phyloP scores from a whole-genome alignment of 2,888 invertebrate species.

The Drosophila prolongata region DNA sequence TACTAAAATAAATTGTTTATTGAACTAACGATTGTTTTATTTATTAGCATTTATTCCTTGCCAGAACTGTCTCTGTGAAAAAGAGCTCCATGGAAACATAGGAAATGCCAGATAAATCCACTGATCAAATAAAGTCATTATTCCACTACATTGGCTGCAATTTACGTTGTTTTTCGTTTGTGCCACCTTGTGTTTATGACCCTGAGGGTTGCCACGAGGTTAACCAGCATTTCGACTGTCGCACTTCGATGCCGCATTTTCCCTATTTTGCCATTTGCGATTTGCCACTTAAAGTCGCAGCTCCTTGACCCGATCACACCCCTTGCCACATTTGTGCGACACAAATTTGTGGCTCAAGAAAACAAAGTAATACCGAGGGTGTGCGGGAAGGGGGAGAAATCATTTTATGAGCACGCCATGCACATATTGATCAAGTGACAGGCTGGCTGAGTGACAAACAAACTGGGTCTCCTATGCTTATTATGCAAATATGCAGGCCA shows the following conservation, averaged over 20 bases:
- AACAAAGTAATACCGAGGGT: constrained; percentile 64
- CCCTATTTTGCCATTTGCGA: constrained; percentile 33
- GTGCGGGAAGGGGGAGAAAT: constrained; percentile 19
- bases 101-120: constrained; percentile 13
- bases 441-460: constrained; percentile 76
- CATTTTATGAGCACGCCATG: constrained; percentile 74
- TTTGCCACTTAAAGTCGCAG: constrained; percentile 44
- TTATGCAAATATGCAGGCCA: constrained; percentile 74
- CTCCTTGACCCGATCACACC: constrained; percentile 28
- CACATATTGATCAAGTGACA: constrained; percentile 78
- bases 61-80: too few relatives aligned
- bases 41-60: background rate
- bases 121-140: constrained; percentile 61
- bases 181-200: constrained; percentile 67
- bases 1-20: background rate
- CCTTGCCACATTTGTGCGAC: constrained; percentile 72
- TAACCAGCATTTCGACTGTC: constrained; percentile 30
- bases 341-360: constrained; percentile 65
- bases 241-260: constrained; percentile 47
- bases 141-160: constrained; percentile 67
- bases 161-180: constrained; percentile 31
- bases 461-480: constrained; percentile 65
- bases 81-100: background rate
- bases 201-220: constrained; percentile 58
- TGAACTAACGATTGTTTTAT: background rate